A percentile compares a stretch with the other conserved stretches of the same genome.
phyloP scores from a whole-genome alignment of 1,140 invertebrate species.

The Tetramorium parvispinum region DNA sequence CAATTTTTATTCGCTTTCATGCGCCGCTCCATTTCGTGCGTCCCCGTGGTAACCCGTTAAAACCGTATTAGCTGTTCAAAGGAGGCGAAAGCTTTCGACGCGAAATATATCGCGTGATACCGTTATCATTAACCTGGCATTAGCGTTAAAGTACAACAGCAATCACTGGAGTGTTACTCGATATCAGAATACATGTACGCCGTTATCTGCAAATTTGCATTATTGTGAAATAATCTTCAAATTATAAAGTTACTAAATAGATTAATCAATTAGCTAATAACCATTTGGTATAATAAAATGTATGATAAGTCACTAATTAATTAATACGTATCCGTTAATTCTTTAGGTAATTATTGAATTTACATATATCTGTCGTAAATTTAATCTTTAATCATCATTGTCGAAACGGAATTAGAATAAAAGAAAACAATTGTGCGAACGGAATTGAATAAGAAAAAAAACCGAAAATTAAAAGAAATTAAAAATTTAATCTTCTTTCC shows the following conservation, averaged over 20 bases:
- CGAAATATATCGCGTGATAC: not conserved
- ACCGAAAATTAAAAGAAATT: not conserved
- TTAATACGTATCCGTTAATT: not conserved
- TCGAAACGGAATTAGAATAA: not conserved
- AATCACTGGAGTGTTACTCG: not conserved
- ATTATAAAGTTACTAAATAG: not conserved
- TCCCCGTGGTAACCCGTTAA: constrained; percentile 3
- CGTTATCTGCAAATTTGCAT: not conserved
- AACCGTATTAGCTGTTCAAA: constrained; percentile 9
- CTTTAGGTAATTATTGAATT: not conserved
- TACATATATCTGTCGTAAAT: not conserved
- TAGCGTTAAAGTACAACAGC: constrained; percentile 16
- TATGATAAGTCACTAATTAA: not conserved
- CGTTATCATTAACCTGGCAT: constrained; percentile 16
- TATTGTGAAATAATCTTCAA: constrained; percentile 1
- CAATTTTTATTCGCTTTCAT: not conserved
- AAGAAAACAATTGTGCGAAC: not conserved
- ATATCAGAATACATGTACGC: not conserved
- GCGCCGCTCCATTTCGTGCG: not conserved
- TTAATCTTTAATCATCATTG: not conserved
- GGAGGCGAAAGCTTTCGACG: not conserved
- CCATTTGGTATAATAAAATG: not conserved
- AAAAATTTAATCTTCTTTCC: not conserved
- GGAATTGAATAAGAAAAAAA: not conserved
- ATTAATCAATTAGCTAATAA: not conserved